Evolutionary conservation across 2,113 vertebrate genomes (phyloP).

Genomic region (Melanerpes formicivorus): DNA sequence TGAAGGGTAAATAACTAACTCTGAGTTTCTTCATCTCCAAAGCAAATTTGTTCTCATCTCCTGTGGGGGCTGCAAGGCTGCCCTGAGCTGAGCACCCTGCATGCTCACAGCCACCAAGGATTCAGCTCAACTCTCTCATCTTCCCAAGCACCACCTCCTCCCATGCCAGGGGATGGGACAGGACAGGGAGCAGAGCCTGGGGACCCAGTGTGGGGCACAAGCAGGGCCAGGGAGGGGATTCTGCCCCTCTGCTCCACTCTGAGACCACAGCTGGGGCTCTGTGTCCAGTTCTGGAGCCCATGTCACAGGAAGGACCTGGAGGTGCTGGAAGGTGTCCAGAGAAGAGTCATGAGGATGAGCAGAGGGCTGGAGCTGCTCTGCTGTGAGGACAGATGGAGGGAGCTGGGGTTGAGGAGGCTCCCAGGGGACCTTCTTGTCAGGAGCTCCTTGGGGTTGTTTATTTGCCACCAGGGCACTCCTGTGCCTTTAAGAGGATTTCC

Average conservation of each 20-base stretch:
- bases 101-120: background rate
- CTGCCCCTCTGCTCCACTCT: no score
- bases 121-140: background rate
- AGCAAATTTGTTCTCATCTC: background rate
- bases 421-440: background rate
- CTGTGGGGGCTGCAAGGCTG: accelerated
- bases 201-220: no score
- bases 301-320: no score
- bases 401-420: no score
- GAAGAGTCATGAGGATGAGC: no score
- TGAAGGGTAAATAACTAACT: no score
- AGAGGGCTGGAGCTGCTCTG: no score
- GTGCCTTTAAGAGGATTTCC: constrained; percentile 19
- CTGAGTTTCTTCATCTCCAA: accelerated
- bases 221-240: no score
- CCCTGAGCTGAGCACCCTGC: background rate
- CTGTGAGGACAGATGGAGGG: no score
- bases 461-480: background rate
- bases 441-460: background rate
- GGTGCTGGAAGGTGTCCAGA: no score
- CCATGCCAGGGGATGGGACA: background rate
- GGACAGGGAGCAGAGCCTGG: background rate
- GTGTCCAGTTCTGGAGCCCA: no score
- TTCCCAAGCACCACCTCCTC: background rate
- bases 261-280: no score